Conservation (phyloP, 2,888 invertebrate species). For the Caenorhabditis auriculariae region DNA sequence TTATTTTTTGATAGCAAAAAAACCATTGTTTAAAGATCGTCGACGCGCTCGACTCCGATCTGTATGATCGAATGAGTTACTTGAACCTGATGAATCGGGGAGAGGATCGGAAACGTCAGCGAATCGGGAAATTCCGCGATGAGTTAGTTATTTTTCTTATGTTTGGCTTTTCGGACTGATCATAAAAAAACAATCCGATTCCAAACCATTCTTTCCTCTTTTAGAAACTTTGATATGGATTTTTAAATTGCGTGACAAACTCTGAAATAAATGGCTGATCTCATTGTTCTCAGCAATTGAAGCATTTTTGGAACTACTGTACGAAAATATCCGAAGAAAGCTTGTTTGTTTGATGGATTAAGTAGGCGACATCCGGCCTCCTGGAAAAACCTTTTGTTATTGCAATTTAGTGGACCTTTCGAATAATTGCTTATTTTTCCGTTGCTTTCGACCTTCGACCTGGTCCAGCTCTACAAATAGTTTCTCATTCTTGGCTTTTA, state of each 20-base stretch:
- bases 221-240: too few relatives aligned
- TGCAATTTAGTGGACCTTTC: neutral
- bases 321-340: too few relatives aligned
- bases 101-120: slow-evolving; percentile 15
- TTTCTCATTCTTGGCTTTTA: too few relatives aligned
- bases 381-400: neutral
- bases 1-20: neutral
- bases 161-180: too few relatives aligned
- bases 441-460: neutral
- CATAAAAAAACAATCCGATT: too few relatives aligned
- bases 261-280: too few relatives aligned
- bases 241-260: too few relatives aligned
- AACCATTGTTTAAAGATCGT: slow-evolving; percentile 17
- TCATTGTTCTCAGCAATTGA: too few relatives aligned
- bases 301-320: too few relatives aligned
- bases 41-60: slow-evolving; percentile 51
- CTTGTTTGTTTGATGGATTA: too few relatives aligned
- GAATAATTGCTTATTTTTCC: neutral
- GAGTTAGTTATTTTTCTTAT: slow-evolving; percentile 35
- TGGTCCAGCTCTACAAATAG: too few relatives aligned
- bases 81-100: slow-evolving; percentile 44
- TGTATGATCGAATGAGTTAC: slow-evolving; percentile 52
- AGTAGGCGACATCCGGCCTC: neutral
- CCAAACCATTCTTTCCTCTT: too few relatives aligned
- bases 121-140: slow-evolving; percentile 29